Evolutionary conservation across 2,888 invertebrate species (phyloP).

Genomic region (Drosophila parthenogenetica): DNA sequence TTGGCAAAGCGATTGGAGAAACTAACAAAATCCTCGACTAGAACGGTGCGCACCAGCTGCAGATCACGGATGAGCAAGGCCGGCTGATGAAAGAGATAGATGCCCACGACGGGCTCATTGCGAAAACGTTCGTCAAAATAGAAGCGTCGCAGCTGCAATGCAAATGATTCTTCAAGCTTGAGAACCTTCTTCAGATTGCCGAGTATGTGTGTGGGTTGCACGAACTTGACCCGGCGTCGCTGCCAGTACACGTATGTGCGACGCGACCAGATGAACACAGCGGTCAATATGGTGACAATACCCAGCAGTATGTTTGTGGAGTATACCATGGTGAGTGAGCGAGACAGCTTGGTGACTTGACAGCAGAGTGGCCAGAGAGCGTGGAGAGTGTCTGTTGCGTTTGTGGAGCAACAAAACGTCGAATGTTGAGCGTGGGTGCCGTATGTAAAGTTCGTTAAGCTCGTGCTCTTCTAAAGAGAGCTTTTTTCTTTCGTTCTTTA

Average conservation of each 20-base stretch:
- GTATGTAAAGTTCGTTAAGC: neutral
- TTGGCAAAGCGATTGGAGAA: constrained; percentile 83
- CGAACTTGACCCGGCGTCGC: constrained; percentile 82
- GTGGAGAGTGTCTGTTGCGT: neutral
- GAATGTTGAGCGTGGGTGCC: constrained; percentile 6
- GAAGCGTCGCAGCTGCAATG: constrained; percentile 82
- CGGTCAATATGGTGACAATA: constrained; percentile 77
- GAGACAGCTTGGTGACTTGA: constrained; percentile 28
- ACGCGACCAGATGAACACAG: constrained; percentile 79
- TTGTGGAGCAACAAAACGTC: neutral
- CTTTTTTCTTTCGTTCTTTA: constrained; percentile 7
- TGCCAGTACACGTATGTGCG: constrained; percentile 85
- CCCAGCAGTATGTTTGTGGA: constrained; percentile 78
- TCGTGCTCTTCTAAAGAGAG: constrained; percentile 4
- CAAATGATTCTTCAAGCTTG: constrained; percentile 78
- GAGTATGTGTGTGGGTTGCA: constrained; percentile 84
- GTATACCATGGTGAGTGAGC: constrained; percentile 73
- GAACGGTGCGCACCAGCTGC: constrained; percentile 84
- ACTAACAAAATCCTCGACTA: constrained; percentile 85
- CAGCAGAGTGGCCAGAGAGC: constrained; percentile 25
- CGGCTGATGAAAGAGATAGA: constrained; percentile 86
- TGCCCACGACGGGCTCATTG: constrained; percentile 82
- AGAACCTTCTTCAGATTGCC: constrained; percentile 85
- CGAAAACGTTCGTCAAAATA: constrained; percentile 80
- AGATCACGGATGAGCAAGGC: constrained; percentile 85